Evolutionary conservation across 92 coral and sea anemone species (phyloP), one percentile per base, ranked within the genome.

Genomic region (Pocillopora meandrina): DNA sequence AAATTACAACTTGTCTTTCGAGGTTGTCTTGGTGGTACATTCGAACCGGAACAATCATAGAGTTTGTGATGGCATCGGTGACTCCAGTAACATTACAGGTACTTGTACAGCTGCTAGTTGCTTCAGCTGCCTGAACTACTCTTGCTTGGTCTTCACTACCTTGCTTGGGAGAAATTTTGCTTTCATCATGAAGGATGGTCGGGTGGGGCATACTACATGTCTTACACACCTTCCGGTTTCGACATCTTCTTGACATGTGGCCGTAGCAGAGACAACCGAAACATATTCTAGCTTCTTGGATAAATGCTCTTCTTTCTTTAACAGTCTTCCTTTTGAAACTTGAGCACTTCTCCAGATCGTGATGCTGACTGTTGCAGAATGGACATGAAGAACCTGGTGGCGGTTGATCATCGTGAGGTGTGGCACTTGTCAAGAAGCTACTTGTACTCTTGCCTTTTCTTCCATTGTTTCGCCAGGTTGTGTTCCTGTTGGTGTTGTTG

Each of bases 171-270:
- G 79, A 33, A 66, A n/a, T 77, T 75, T 71, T 87, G 61, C 61
- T 87, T 62, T 75, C 87, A 65, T 87, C 87, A 65, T 88, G 91
- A 36, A 88, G 81, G n/a, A 68, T 74, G 14, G 91, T 82, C 33
- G 87, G 91, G 79, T 83, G 84, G 71, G 82, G 71, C 62, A 68
- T 79, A 74, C 23, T n/a, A n/a, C n/a, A n/a, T n/a, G 62, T 74
- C 36, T 78, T 71, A 78, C 85, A 86, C 74, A 74, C 64, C 71
- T 71, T 78, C n/a, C n/a, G n/a, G n/a, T n/a, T n/a, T n/a, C n/a
- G n/a, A n/a, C n/a, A n/a, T n/a, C n/a, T n/a, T n/a, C n/a, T n/a
- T n/a, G n/a, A n/a, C n/a, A n/a, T n/a, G n/a, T n/a, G n/a, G n/a
- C n/a, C n/a, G n/a, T n/a, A n/a, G n/a, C n/a, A n/a, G n/a, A n/a